Evolutionary conservation across 2,888 invertebrate genomes (phyloP).

Genomic region (Halictus quadricinctus): DNA sequence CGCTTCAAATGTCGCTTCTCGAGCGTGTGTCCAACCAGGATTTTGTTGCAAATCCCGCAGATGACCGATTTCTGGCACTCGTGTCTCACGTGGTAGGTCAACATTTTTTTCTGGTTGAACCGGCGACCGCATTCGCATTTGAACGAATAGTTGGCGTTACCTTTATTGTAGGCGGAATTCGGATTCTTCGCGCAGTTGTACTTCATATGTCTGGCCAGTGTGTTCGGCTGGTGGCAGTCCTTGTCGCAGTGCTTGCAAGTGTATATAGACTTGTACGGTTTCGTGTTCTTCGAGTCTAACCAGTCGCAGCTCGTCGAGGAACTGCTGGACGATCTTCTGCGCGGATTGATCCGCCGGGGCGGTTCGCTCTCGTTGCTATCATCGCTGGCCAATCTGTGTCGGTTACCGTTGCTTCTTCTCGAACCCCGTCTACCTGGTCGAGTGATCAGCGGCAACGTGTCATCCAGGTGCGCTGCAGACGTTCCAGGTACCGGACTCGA

Average conservation of each 20-base stretch:
- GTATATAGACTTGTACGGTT: accelerated
- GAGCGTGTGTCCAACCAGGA: accelerated
- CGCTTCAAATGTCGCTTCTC: accelerated
- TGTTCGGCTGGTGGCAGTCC: accelerated
- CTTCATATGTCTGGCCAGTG: background rate
- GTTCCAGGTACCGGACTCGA: background rate
- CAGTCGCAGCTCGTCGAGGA: background rate
- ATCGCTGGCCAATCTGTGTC: background rate
- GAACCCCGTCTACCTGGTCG: background rate
- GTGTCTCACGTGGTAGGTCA: constrained; percentile 38
- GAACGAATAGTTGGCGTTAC: accelerated
- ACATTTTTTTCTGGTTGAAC: background rate
- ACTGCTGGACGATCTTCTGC: background rate
- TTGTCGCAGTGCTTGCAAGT: background rate
- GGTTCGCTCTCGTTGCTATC: background rate
- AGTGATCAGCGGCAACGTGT: no score
- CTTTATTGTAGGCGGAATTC: accelerated
- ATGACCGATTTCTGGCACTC: background rate
- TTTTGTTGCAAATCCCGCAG: constrained; percentile 14
- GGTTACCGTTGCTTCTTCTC: no score
- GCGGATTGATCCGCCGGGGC: no score
- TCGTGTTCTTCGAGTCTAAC: background rate
- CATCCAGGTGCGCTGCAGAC: no score
- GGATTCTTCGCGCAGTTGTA: constrained; percentile 41
- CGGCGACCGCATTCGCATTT: background rate